phyloP scores from a whole-genome alignment of 2,797 vertebrate genomes.

The Oreochromis mossambicus region DNA sequence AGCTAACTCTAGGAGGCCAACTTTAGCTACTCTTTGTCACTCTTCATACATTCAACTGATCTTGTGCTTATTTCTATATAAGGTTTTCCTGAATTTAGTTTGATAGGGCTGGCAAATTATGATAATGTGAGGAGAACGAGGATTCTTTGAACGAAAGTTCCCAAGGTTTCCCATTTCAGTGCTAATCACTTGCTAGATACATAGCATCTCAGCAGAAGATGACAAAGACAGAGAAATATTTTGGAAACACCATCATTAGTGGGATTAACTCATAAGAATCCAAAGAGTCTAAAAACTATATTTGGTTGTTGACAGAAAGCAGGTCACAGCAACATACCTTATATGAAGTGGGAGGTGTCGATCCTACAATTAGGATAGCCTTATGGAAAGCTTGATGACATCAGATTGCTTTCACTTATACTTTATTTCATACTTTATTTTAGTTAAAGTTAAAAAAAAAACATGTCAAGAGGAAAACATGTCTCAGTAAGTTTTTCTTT shows the following conservation, averaged over 20 bases:
- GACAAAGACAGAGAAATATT: constrained; percentile 22
- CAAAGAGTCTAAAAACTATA: not conserved
- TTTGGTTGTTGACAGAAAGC: not conserved
- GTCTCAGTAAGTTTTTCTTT: not conserved
- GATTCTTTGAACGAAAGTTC: constrained; percentile 16
- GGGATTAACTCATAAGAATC: not conserved
- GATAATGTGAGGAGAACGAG: constrained; percentile 1
- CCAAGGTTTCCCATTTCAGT: constrained; percentile 23
- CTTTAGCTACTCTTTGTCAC: constrained; percentile 27
- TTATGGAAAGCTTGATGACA: not conserved
- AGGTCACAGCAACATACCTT: not conserved
- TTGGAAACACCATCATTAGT: constrained; percentile 38
- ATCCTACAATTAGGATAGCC: not conserved
- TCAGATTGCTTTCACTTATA: not conserved
- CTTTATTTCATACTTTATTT: not conserved
- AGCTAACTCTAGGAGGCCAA: constrained; percentile 17
- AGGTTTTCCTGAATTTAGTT: constrained; percentile 1
- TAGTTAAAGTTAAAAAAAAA: not conserved
- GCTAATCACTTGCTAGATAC: constrained; percentile 16
- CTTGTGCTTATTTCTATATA: constrained; percentile 39
- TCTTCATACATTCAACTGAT: constrained; percentile 20
- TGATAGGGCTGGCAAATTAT: constrained; percentile 7
- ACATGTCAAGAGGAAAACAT: not conserved
- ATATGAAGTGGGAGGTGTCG: not conserved
- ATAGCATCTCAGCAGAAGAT: constrained; percentile 11